Evolutionary conservation across 2,888 invertebrate genomes (phyloP), one percentile per base, ranked within the genome.

Genomic region (Ametastegia equiseti): DNA sequence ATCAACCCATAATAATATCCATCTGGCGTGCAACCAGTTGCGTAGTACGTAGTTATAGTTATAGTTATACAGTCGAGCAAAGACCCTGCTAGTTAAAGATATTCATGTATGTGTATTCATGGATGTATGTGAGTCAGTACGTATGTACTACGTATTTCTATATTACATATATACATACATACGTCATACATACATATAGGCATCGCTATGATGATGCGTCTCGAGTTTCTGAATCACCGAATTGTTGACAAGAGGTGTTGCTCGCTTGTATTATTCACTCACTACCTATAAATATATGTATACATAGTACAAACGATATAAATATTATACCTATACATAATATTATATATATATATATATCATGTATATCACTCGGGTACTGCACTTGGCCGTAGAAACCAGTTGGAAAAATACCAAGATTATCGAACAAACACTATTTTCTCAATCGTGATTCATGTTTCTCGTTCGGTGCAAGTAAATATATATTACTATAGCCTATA

Each of bases 401-500:
- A 13, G 47, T 71, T 71, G 27, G 71, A 71, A 71, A 71, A 71
- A 71, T 71, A 71, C 71, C 71, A 71, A 71, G 30, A 13, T 71
- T 71, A 71, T 71, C 71, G 15, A n/a, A 47, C 47, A 23, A 60
- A 60, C 30, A 30, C n/a, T 60, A 15, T 3, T 30, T 27, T 47
- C 27, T 47, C 4, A 15, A 30, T 47, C 9, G 30, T 71, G 71
- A 71, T 71, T 71, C 71, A 71, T 60, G 19, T 15, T 9, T 15
- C 30, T 54, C 23, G 23, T 54, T 54, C 19, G 54, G 9, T 19
- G 11, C n/a, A n/a, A 54, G 54, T 23, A 42, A 42, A 42, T 42
- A 5, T 42, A 9, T 42, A 9, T 9, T 5, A 42, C 5, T 42
- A 9, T 6, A 9, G 5, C 5, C 42, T 42, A 5, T 9, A 42